Percentiles rank a stretch among this genome's conserved stretches.
These are phyloP conservation scores for Amblyjoppa proteus DNA, from an alignment of 2,888 invertebrate genomes.

Conservation along the genomic window DNA sequence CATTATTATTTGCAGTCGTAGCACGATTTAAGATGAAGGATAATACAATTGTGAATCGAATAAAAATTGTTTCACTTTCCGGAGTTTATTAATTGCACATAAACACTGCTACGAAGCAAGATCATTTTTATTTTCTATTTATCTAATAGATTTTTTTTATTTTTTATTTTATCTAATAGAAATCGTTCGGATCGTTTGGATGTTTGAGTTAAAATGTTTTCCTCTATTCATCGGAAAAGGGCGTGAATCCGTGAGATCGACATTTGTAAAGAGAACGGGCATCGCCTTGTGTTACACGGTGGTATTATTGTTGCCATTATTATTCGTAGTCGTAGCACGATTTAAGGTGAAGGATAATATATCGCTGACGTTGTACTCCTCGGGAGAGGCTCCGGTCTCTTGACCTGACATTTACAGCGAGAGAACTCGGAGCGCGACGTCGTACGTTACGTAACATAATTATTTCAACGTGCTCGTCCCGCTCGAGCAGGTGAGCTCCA, in stretches of 20 bases:
- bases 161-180: neutral
- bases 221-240: neutral
- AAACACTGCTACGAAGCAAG: too few relatives aligned
- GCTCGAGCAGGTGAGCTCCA: conserved; percentile 45
- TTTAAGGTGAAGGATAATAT: conserved; percentile 63
- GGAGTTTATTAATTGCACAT: neutral
- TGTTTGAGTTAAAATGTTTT: neutral
- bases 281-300: conserved; percentile 3
- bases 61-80: neutral
- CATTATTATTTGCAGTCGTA: neutral
- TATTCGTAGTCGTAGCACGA: neutral
- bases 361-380: neutral
- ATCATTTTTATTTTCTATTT: neutral
- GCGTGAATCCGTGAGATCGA: conserved; percentile 16
- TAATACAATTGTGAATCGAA: neutral
- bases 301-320: neutral
- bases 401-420: conserved; percentile 76
- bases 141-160: neutral
- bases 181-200: neutral
- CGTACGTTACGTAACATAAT: conserved; percentile 52
- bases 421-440: conserved; percentile 32
- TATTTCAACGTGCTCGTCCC: conserved; percentile 47
- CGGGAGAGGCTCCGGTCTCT: conserved; percentile 74
- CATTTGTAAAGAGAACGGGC: conserved; percentile 8
- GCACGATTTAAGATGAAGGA: conserved; percentile 57